Percentiles rank a stretch among this genome's conserved stretches.
These are phyloP conservation scores for Mamestra brassicae DNA, from an alignment of 2,888 invertebrate species.

Conservation along the genomic window DNA sequence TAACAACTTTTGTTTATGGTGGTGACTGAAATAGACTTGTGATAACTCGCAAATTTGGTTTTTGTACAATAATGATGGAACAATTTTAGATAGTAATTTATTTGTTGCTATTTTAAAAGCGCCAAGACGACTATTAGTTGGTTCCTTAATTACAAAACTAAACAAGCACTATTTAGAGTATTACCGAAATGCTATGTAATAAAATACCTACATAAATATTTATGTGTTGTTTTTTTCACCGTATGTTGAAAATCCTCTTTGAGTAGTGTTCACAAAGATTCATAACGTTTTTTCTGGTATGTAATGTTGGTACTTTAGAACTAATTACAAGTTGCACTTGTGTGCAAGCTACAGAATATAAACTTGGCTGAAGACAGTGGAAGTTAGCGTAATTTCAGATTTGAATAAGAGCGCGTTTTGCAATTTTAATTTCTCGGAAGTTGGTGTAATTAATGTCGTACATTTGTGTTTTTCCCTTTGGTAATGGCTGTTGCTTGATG, in stretches of 20 bases:
- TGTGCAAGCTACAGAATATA: constrained; percentile 19
- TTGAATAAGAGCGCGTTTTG: constrained; percentile 53
- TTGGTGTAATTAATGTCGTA: constrained; percentile 52
- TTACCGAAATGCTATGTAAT: too few species aligned
- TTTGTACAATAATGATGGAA: background rate
- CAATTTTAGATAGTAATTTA: background rate
- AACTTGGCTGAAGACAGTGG: constrained; percentile 48
- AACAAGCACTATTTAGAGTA: too few species aligned
- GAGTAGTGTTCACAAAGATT: background rate
- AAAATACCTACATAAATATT: too few species aligned
- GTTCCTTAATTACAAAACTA: background rate
- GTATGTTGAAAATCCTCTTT: background rate
- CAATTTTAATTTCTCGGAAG: constrained; percentile 48
- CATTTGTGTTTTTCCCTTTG: constrained; percentile 35
- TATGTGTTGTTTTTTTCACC: too few species aligned
- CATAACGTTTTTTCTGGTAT: background rate
- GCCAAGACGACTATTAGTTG: background rate
- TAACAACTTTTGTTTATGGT: background rate
- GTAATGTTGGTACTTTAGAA: background rate
- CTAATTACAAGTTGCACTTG: background rate
- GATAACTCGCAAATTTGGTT: background rate
- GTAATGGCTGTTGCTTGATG: constrained; percentile 33
- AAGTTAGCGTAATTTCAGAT: constrained; percentile 49
- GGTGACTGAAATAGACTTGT: too few species aligned
- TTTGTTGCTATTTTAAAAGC: background rate